phyloP scores from a whole-genome alignment of 2,888 invertebrate genomes.

The Calameuta filiformis region DNA sequence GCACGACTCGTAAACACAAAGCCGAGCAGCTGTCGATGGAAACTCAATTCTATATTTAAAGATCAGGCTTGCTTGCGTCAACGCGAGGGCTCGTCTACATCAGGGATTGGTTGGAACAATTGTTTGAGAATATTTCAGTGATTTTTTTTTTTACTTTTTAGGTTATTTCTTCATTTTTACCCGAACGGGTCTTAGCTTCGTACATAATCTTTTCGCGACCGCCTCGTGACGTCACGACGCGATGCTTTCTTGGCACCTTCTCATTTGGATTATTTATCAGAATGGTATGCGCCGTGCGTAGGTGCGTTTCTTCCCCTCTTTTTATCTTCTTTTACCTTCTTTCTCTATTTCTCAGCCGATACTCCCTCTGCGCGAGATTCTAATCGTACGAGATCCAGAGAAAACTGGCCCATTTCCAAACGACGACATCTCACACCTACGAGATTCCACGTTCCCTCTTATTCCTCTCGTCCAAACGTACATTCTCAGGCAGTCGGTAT shows the following conservation, averaged over 20 bases:
- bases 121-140: neutral
- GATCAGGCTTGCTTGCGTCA: constrained; percentile 9
- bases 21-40: constrained; percentile 61
- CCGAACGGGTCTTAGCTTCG: neutral
- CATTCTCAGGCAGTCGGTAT: neutral
- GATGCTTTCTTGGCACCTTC: constrained; percentile 34
- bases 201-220: neutral
- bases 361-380: neutral
- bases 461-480: neutral
- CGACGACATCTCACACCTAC: constrained; percentile 60
- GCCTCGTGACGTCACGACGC: neutral
- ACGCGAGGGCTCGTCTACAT: neutral
- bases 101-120: neutral
- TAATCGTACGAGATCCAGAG: neutral
- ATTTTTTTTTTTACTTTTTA: neutral
- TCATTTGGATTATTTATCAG: constrained; percentile 63
- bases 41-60: constrained; percentile 61
- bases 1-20: constrained; percentile 55
- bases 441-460: constrained; percentile 38
- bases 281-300: constrained; percentile 62
- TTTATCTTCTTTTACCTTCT: constrained; percentile 20
- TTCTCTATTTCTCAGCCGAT: constrained; percentile 17
- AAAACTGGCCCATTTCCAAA: constrained; percentile 56
- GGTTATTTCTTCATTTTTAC: neutral
- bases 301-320: constrained; percentile 39